These are phyloP conservation scores for Dorcus parallelipipedus DNA, from an alignment of 2,888 invertebrate species.

Conservation along the genomic window DNA sequence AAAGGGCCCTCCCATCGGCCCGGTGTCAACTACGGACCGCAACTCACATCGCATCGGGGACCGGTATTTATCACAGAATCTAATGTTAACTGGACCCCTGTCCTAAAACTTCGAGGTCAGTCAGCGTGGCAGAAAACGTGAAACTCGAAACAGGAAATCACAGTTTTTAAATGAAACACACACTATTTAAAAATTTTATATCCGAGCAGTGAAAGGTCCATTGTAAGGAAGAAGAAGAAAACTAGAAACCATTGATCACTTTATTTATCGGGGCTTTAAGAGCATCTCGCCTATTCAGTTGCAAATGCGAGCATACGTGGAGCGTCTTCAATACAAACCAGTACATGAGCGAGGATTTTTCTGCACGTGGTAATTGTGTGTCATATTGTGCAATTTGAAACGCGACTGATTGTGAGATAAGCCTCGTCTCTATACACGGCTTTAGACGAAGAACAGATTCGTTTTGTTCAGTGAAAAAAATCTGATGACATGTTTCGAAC, in stretches of 20 bases:
- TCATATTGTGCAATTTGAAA: constrained; percentile 17
- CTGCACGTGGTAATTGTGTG: constrained; percentile 22
- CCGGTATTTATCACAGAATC: constrained; percentile 41
- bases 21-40: constrained; percentile 37
- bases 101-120: constrained; percentile 17
- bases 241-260: constrained; percentile 19
- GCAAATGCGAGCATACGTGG: constrained; percentile 18
- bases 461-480: no score
- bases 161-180: no score
- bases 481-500: no score
- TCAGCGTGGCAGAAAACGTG: constrained; percentile 15
- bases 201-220: not conserved
- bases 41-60: constrained; percentile 23
- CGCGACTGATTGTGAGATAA: not conserved
- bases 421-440: not conserved
- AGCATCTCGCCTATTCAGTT: constrained; percentile 18
- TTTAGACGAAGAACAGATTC: no score
- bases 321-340: constrained; percentile 11
- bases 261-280: constrained; percentile 16
- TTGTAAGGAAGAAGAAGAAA: constrained; percentile 4
- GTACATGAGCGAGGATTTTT: constrained; percentile 14
- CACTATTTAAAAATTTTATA: no score
- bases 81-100: constrained; percentile 31
- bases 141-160: no score
- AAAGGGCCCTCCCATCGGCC: constrained; percentile 38